Base-by-base conservation (phyloP, 2,113 vertebrate genomes). In the Acinonyx jubatus region DNA sequence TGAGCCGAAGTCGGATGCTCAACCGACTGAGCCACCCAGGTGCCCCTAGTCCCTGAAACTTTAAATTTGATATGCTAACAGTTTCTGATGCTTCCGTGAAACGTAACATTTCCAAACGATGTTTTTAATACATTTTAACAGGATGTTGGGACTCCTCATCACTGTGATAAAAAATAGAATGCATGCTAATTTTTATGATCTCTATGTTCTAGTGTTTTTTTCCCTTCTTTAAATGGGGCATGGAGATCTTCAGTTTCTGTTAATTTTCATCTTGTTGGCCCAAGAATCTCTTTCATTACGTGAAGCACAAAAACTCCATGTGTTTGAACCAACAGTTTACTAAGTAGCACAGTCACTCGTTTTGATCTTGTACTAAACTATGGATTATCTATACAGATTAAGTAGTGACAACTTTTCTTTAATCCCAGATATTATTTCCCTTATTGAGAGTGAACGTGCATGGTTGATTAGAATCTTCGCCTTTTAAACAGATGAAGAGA, bases 401-500 rank as follows among this genome's bases (percentile, higher is more conserved):
- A 86, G 73, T 63, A 65, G 19, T 41, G 9, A 55, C 38, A 57
- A 0, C n/a, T 3, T 84, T 68, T 36, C 45, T 38, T n/a, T 63
- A 82, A 63, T 80, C 19, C 33, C 16, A 25, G 80, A 55, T 38
- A 83, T 2, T 83, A 41, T 81, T 61, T 86, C 45, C 57, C 36
- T 87, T 89, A 71, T 65, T 76, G 57, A 84, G 71, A 80, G 33
- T 82, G 14, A 48, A 65, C 16, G 41, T 71, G 21, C 36, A 45
- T 73, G 15, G 33, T 45, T 92, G 29, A 48, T 80, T 50, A 92
- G 41, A 86, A 79, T 95, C 50, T 89, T 86, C 1, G 50, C 23
- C 29, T 94, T 92, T 84, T 93, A 69, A 81, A 94, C 23, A 41
- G 71, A 63, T 69, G 73, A 80, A 95, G 80, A 89, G 55, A 86